Evolutionary conservation across 2,888 invertebrate genomes (phyloP), one percentile per base, ranked within the genome.

Genomic region (Lordiphosa fenestrarum): DNA sequence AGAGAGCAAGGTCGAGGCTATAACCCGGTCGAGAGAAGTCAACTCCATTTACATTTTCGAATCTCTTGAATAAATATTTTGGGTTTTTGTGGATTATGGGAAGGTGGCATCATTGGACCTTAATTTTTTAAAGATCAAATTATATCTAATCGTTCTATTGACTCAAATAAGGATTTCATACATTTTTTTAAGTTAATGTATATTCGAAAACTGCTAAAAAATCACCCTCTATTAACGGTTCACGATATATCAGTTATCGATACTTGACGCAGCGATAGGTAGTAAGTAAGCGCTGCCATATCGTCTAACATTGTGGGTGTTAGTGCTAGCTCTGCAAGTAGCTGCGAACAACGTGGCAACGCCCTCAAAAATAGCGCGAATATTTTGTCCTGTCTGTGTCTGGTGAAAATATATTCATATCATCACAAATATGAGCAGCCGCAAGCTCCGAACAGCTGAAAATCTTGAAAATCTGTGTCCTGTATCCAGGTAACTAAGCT

Each of bases 401-500:
- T 53, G 44, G 46, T 56, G 40, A 47, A 65, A 69, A 73, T 55
- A 36, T 9, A 19, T 19, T 4, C 19, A 1, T 15, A 41, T 36
- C 36, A 60, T 59, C 56, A 57, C 67, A 84, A 78, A 84, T 75
- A 76, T 89, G 88, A 88, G 85, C 69, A 74, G 69, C 57, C 86
- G 80, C 57, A 86, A 86, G 56, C 67, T 73, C 41, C 87, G 82
- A 65, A 63, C 58, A 55, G 71, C 66, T 12, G 81, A 85, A 68
- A 88, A 89, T 65, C 86, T 87, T 82, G 89, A 89, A 65, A 89
- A 89, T 77, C 73, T 87, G 68, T 88, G 88, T 66, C 89, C 89
- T 41, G 70, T 82, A 50, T 57, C 81, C 56, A 88, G 88, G 88
- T 88, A 82, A 86, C 23, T 47, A 30, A 3, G 10, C 9, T 30